Percentiles rank a stretch among this genome's conserved stretches.
phyloP scores from a whole-genome alignment of 2,797 vertebrate genomes.

The Danio tinwini region DNA sequence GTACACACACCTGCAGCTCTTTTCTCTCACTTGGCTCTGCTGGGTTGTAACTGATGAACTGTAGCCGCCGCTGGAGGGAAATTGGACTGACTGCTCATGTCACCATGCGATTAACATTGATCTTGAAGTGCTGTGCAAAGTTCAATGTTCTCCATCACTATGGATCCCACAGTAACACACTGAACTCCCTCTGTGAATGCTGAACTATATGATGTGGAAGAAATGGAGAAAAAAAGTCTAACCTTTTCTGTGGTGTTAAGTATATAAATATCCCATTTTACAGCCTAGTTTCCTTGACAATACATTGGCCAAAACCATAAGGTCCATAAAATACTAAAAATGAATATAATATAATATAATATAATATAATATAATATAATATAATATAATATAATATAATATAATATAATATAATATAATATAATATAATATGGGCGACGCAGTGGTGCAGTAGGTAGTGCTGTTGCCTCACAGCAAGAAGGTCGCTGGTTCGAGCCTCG shows the following conservation, averaged over 20 bases:
- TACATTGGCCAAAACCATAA: background rate
- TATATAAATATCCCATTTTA: background rate
- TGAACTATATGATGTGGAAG: background rate
- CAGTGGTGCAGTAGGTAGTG: too few relatives aligned
- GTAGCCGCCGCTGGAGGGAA: constrained; percentile 1
- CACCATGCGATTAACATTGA: constrained; percentile 48
- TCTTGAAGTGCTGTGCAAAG: constrained; percentile 46
- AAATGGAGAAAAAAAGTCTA: background rate
- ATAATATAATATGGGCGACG: too few relatives aligned
- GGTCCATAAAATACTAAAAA: too few relatives aligned
- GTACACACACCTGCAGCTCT: constrained; percentile 21
- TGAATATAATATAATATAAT: too few relatives aligned
- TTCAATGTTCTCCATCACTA: constrained; percentile 46
- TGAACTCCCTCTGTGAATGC: background rate
- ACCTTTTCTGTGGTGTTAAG: background rate
- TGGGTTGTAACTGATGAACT: constrained; percentile 43
- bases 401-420: too few relatives aligned
- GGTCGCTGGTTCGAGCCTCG: too few relatives aligned
- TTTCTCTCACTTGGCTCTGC: background rate
- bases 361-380: too few relatives aligned
- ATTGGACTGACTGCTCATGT: constrained; percentile 24
- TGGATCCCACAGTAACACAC: constrained; percentile 18
- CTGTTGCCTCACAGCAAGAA: too few relatives aligned
- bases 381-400: too few relatives aligned
- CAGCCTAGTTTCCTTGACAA: background rate